Evolutionary conservation across 2,888 invertebrate species (phyloP), one percentile per base, ranked within the genome.

Genomic region (Sinentomon sp.): DNA sequence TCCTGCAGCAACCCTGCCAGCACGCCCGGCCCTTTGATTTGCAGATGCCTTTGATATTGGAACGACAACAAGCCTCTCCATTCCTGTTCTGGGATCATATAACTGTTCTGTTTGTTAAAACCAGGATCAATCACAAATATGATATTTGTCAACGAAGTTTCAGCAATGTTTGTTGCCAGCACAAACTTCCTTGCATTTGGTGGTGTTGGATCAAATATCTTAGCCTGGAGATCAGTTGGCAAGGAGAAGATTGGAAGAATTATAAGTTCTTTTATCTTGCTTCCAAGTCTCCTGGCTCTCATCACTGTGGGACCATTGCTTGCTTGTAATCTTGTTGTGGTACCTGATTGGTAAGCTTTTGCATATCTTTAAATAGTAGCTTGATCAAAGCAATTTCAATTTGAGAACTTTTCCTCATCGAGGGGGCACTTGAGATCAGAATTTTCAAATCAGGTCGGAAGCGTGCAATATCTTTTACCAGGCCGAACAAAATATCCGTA

Each of bases 101-200:
- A 99, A 55, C 89, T 87, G 51, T 94, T 94, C 56, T 94, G 92
- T 53, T 97, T 97, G 28, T 85, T 83, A 58, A 92, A 99, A 1
- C 97, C 97, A n/a, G 94, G 89, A 59, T 97, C 97, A 42, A 97
- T 89, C 0, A 97, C 97, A 56, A 87, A 99, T 38, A 85, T 73
- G 40, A 97, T 97, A 46, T 94, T 94, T 1, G 97, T 97, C 20
- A 97, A 59, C 3, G 94, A 94, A 1, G 97, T 99, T 59, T 99
- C 97, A 0, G 97, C 97, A 47, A 97, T 97, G 50, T 97, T 97
- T 13, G 97, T 97, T 0, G 97, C 97, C 28, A 99, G 55, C 6
- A 97, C 76, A 9, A 94, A 85, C 62, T 97, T 97, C 38, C 97
- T 63, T 0, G 94, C 87, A 39, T 83, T 80, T 6, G 77, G 77